Evolutionary conservation across 92 coral and sea anemone genomes (phyloP).

Genomic region (Epizoanthus stellaris): DNA sequence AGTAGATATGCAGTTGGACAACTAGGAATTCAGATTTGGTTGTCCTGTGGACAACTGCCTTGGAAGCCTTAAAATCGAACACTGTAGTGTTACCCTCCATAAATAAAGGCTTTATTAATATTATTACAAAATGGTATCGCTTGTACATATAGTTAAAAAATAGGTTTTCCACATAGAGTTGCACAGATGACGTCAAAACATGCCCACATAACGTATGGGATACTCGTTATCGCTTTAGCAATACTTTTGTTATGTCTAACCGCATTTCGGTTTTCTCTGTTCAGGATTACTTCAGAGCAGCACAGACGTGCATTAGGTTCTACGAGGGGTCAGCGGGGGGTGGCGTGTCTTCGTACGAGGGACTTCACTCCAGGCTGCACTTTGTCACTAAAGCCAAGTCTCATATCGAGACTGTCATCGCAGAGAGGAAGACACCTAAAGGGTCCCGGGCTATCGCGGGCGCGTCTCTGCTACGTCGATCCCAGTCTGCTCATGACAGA

Average conservation of each 20-base stretch:
- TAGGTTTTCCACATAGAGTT: too few relatives aligned
- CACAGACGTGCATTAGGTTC: slow-evolving; percentile 96
- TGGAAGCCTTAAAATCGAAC: too few relatives aligned
- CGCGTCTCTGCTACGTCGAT: slow-evolving; percentile 80
- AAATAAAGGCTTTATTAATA: too few relatives aligned
- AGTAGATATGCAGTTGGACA: too few relatives aligned
- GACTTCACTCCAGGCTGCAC: slow-evolving; percentile 84
- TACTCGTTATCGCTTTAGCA: neutral
- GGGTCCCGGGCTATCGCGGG: slow-evolving; percentile 81
- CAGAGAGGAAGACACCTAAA: slow-evolving; percentile 86
- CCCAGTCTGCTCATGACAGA: slow-evolving; percentile 44
- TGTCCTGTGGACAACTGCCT: too few relatives aligned
- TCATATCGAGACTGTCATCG: slow-evolving; percentile 91
- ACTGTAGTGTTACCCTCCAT: too few relatives aligned
- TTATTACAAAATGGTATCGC: too few relatives aligned
- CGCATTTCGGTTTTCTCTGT: neutral
- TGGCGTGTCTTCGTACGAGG: slow-evolving; percentile 74
- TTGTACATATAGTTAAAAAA: too few relatives aligned
- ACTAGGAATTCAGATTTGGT: too few relatives aligned
- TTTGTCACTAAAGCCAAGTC: slow-evolving; percentile 80
- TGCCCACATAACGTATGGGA: too few relatives aligned
- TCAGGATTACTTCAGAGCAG: slow-evolving; percentile 97
- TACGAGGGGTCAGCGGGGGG: slow-evolving; percentile 90
- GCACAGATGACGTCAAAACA: too few relatives aligned
- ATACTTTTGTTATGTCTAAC: neutral